Evolutionary conservation across 2,113 vertebrate species (phyloP), one percentile per base, ranked within the genome.

Genomic region (Oreocharis arfaki): DNA sequence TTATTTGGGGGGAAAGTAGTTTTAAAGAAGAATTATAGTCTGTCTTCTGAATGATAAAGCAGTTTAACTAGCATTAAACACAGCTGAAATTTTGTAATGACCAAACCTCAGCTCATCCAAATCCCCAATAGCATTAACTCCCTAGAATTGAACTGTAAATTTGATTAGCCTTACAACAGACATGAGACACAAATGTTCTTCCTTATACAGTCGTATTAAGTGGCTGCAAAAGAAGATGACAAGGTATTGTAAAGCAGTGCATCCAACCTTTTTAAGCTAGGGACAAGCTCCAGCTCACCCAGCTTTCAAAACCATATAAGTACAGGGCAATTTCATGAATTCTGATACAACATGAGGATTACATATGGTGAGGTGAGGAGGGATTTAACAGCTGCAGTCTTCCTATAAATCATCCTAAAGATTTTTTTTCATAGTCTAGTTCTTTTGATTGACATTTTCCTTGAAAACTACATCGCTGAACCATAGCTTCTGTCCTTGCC

Each of bases 61-160:
- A 82, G 89, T 89, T 37, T 83, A 95, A 93, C 67, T 84, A 90
- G 77, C 89, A 87, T 94, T 96, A 95, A 96, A 95, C 86, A 93
- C 84, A 95, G 87, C 89, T 94, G 92, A 96, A 95, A 89, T 93
- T 93, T 95, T 93, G 91, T 95, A 94, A 95, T 91, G 84, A 70
- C 92, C 91, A 84, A 94, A 83, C 42, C 84, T 93, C 70, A 64
- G 89, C 92, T 93, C 95, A 92, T 96, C 92, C 64, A 92, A 96
- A 93, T 95, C 93, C 95, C 86, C 90, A 78, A 77, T 64, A 92
- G 94, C 90, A 93, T 93, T 92, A 96, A 80, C 88, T 96, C 61
- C 83, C 52, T 84, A 22, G 65, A 93, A 95, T 4, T 84, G 80
- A 75, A 49, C 83, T 93, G 92, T 93, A 94, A 95, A 95, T 97